These are phyloP conservation scores for Lordiphosa stackelbergi DNA, from an alignment of 1,140 invertebrate species.

Conservation along the genomic window DNA sequence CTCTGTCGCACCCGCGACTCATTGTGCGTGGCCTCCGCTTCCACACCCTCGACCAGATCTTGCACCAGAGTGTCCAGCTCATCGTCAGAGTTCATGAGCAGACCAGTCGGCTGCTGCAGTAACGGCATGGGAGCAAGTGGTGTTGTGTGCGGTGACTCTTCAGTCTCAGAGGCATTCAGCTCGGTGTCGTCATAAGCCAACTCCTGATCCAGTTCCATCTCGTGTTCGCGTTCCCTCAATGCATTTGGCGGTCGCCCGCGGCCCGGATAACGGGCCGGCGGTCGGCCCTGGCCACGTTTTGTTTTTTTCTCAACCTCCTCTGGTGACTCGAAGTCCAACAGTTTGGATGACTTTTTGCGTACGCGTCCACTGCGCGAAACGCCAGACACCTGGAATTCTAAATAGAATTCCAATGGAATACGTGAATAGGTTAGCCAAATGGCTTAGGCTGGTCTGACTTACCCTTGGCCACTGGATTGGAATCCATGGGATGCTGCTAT, in stretches of 20 bases:
- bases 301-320: constrained; percentile 84
- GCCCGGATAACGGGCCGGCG: constrained; percentile 36
- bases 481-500: constrained; percentile 4
- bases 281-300: constrained; percentile 42
- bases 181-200: constrained; percentile 42
- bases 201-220: constrained; percentile 28
- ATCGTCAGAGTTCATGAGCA: constrained; percentile 60
- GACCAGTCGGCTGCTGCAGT: neutral
- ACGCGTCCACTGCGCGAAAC: constrained; percentile 90
- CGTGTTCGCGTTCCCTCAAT: constrained; percentile 35
- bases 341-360: constrained; percentile 94
- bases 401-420: neutral
- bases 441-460: neutral
- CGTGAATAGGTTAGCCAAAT: no score
- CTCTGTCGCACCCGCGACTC: constrained; percentile 79
- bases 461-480: constrained; percentile 34
- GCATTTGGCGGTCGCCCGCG: constrained; percentile 61
- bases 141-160: constrained; percentile 1
- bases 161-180: constrained; percentile 29
- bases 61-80: constrained; percentile 67
- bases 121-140: constrained; percentile 2
- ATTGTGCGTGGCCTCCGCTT: constrained; percentile 68
- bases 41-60: constrained; percentile 64
- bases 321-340: constrained; percentile 94
- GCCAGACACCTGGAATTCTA: constrained; percentile 89